Conservation (phyloP, 2,113 vertebrate genomes). For the Bubalus kerabau region DNA sequence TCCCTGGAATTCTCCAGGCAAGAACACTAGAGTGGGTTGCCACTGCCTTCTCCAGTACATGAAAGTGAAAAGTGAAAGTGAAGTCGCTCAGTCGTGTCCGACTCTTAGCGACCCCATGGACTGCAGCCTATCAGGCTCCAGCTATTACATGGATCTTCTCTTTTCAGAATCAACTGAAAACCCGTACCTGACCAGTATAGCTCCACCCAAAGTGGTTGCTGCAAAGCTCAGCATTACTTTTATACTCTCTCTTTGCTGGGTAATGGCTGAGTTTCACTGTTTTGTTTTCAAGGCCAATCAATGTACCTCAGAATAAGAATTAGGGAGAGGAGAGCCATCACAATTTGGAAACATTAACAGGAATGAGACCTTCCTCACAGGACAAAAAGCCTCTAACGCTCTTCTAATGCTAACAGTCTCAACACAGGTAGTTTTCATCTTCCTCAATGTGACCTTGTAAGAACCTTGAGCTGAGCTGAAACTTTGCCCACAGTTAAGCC, state of each 20-base stretch:
- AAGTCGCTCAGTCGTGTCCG: no score
- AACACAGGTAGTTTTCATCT: background rate
- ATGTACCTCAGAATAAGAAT: background rate
- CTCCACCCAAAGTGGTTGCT: background rate
- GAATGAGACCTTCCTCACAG: background rate
- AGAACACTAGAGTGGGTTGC: no score
- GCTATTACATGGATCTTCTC: background rate
- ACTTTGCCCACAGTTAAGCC: background rate
- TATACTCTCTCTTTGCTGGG: background rate
- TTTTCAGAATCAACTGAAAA: background rate
- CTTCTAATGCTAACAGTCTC: background rate
- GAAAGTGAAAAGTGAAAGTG: no score
- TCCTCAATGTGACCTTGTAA: background rate
- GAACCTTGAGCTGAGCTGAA: background rate
- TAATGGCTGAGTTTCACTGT: background rate
- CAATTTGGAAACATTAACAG: background rate
- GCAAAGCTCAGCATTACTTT: background rate
- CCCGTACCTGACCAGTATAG: background rate
- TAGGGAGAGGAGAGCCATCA: background rate
- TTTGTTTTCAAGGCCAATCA: background rate
- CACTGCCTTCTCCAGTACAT: no score
- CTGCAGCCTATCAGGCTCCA: no score
- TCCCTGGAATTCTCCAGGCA: no score
- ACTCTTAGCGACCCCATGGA: no score
- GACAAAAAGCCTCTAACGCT: background rate